Evolutionary conservation across 1,140 invertebrate genomes (phyloP), one percentile per base, ranked within the genome.

Genomic region (Cyclargus thomasi): DNA sequence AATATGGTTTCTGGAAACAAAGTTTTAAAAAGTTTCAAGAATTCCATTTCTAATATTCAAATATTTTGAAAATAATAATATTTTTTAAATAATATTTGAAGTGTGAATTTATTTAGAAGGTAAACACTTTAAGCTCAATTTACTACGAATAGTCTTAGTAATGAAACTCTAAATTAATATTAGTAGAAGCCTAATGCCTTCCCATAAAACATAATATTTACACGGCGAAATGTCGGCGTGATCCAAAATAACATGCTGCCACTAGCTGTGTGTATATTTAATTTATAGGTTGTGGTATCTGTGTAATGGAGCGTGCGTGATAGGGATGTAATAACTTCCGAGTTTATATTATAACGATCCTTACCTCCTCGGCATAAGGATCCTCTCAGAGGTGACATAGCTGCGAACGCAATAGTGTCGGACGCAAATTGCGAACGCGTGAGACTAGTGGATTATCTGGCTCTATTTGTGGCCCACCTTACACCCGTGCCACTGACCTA

Each of bases 401-500:
- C 29, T 3, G 0, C 4, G 29, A 29, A 29, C 29, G 2, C 29
- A 29, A n/a, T 23, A 53, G 63, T 35, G 55, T 36, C 63, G 64
- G 53, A 23, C 39, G 70, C 65, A 64, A 47, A 69, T 70, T 59
- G 55, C 55, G 70, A 66, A 70, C 64, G 70, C 23, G 62, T 70
- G 68, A 67, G 67, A 70, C 47, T 62, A 67, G 67, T 76, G 75
- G 70, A 71, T 65, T 53, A 23, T 55, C 68, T 21, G 53, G 18
- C 59, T 35, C 76, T 85, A 83, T 83, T 83, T 82, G 81, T 78
- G 82, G 67, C 29, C 68, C 69, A 47, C 59, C 21, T 68, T 65
- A 63, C 57, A 72, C 65, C 62, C 79, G 78, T 82, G 76, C 80
- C 73, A 83, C 78, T 85, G 80, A 83, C 82, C 81, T 82, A 82